Conservation (phyloP, 2,797 vertebrate genomes). For the Champsocephalus esox region DNA sequence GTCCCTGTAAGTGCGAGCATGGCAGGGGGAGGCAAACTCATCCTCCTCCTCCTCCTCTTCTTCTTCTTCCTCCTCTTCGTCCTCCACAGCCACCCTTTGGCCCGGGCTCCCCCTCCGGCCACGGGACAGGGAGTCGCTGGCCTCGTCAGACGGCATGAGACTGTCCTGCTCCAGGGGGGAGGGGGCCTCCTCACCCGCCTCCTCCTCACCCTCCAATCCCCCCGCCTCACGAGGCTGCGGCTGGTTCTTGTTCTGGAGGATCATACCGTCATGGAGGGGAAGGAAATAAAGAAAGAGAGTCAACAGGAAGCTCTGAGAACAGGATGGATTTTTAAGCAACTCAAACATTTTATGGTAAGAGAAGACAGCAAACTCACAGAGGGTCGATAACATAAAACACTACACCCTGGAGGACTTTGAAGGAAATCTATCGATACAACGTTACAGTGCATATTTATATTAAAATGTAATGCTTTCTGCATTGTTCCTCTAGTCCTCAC, state of each 20-base stretch:
- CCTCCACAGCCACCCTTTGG: slow-evolving; percentile 87
- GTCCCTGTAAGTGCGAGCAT: slow-evolving; percentile 88
- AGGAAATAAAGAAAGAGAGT: not conserved
- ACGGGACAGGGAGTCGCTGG: slow-evolving; percentile 91
- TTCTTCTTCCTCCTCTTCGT: slow-evolving; percentile 77
- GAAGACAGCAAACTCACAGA: slow-evolving; percentile 38
- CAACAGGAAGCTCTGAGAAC: slow-evolving; percentile 26
- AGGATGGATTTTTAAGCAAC: slow-evolving; percentile 20
- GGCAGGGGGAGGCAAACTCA: slow-evolving; percentile 80
- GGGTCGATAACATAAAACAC: slow-evolving; percentile 46
- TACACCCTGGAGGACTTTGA: slow-evolving; percentile 53
- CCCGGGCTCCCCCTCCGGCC: slow-evolving; percentile 88
- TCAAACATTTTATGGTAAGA: slow-evolving; percentile 13
- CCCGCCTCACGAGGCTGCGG: slow-evolving; percentile 75
- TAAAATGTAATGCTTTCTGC: slow-evolving; percentile 2
- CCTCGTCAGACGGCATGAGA: slow-evolving; percentile 95
- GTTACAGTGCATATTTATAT: not conserved
- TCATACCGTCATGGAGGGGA: slow-evolving; percentile 3
- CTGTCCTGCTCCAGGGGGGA: slow-evolving; percentile 95
- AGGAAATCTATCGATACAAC: slow-evolving; percentile 19
- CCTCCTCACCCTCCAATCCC: slow-evolving; percentile 79
- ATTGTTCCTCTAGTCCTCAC: slow-evolving; percentile 7
- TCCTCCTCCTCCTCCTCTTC: slow-evolving; percentile 74
- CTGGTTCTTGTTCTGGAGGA: slow-evolving; percentile 87
- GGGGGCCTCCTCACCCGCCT: slow-evolving; percentile 85